Evolutionary conservation across 2,888 invertebrate genomes (phyloP).

Genomic region (Scaptomyza cyrtandrae): DNA sequence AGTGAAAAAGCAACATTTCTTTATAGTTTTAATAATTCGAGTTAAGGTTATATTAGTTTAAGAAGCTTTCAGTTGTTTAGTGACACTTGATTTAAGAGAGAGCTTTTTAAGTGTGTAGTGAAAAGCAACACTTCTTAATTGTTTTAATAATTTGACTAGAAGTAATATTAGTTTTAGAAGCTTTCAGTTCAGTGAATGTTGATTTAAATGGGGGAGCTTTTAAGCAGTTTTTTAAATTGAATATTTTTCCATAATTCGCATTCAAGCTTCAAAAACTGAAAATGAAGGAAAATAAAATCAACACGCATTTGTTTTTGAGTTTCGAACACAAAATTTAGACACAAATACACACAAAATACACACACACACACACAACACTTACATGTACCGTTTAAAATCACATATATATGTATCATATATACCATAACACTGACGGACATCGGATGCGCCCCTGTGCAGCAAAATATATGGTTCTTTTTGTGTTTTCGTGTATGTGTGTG

Average conservation of each 20-base stretch:
- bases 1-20: no score
- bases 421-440: conserved; percentile 1
- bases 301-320: conserved; percentile 33
- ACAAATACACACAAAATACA: conserved; percentile 17
- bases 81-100: no score
- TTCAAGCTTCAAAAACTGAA: background rate
- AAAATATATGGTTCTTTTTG: conserved; percentile 41
- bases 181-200: background rate
- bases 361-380: conserved; percentile 16
- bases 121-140: no score
- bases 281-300: conserved; percentile 14
- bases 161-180: background rate
- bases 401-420: conserved; percentile 1
- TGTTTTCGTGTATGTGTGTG: conserved; percentile 63
- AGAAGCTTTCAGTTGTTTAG: no score
- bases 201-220: background rate
- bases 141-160: no score
- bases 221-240: conserved; percentile 3
- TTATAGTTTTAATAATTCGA: no score
- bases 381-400: background rate
- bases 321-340: conserved; percentile 29
- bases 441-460: conserved; percentile 46
- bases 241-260: conserved; percentile 2
- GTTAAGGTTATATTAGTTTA: no score
- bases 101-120: no score